Evolutionary conservation across 2,113 vertebrate species (phyloP).

Genomic region (Zeus faber): DNA sequence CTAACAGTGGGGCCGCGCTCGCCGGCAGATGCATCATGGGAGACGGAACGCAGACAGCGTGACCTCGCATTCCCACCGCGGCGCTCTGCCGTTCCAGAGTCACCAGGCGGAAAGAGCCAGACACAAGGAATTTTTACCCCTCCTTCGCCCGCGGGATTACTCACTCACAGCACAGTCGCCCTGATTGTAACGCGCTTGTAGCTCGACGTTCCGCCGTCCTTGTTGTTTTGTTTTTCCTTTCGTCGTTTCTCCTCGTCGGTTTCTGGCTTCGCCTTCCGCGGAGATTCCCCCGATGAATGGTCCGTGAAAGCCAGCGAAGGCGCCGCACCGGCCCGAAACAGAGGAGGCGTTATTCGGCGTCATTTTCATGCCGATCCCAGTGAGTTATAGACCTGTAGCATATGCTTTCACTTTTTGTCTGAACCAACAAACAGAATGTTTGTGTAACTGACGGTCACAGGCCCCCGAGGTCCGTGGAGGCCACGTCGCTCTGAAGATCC

Average conservation of each 20-base stretch:
- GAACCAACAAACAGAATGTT: slow-evolving; percentile 67
- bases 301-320: slow-evolving; percentile 40
- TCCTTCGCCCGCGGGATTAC: slow-evolving; percentile 41
- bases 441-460: slow-evolving; percentile 65
- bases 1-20: slow-evolving; percentile 87
- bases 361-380: slow-evolving; percentile 27
- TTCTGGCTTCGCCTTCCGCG: slow-evolving; percentile 30
- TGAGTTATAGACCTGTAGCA: slow-evolving; percentile 50
- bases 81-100: slow-evolving; percentile 52
- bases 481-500: slow-evolving; percentile 54
- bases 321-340: slow-evolving; percentile 46
- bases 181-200: slow-evolving; percentile 33
- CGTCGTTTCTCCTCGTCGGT: background rate
- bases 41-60: slow-evolving; percentile 83
- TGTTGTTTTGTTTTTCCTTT: slow-evolving; percentile 11
- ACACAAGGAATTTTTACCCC: slow-evolving; percentile 55
- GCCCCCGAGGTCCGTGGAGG: slow-evolving; percentile 54
- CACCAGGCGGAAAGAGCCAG: slow-evolving; percentile 56
- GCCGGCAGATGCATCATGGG: slow-evolving; percentile 85
- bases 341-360: slow-evolving; percentile 46
- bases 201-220: slow-evolving; percentile 6
- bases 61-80: slow-evolving; percentile 78
- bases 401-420: slow-evolving; percentile 72
- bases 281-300: slow-evolving; percentile 26
- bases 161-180: slow-evolving; percentile 25